A percentile compares a stretch with the other conserved stretches of the same genome.
Conservation (phyloP, 2,888 invertebrate genomes). For the Campoplex capitator region DNA sequence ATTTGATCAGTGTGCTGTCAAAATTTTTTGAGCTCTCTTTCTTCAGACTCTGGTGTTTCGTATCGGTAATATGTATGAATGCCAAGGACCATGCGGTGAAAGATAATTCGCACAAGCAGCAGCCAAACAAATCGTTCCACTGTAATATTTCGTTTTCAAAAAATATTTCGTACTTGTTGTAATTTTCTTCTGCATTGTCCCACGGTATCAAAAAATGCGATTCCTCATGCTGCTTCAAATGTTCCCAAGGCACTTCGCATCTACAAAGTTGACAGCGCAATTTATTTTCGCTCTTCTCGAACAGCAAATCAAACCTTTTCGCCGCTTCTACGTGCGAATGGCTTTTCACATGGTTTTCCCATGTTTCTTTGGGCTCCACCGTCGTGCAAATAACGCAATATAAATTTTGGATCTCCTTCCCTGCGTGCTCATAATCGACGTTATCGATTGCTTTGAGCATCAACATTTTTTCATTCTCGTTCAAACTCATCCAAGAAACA, state of each 20-base stretch:
- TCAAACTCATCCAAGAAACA: not conserved
- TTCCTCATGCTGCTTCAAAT: not conserved
- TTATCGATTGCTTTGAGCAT: not conserved
- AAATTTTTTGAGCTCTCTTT: not conserved
- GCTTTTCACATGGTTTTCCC: not conserved
- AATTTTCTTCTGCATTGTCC: not conserved
- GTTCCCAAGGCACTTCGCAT: not conserved
- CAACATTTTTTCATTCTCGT: not conserved
- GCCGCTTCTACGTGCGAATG: not conserved
- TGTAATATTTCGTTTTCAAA: constrained; percentile 11
- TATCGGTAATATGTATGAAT: not conserved
- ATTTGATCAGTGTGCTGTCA: not conserved
- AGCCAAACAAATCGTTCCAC: not conserved
- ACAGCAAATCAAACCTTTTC: not conserved
- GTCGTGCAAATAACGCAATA: not conserved
- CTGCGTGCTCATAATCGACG: not conserved
- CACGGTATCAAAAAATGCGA: constrained; percentile 14
- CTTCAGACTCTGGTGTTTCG: constrained; percentile 1
- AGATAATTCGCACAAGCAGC: not conserved
- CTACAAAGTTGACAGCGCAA: not conserved
- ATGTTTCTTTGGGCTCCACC: not conserved
- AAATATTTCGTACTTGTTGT: constrained; percentile 40
- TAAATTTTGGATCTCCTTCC: not conserved
- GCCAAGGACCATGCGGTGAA: constrained; percentile 20
- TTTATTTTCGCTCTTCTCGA: not conserved